Percentiles rank a stretch among this genome's conserved stretches.
Evolutionary conservation across 2,888 invertebrate genomes (phyloP).

Genomic region (Chrysina gloriosa): DNA sequence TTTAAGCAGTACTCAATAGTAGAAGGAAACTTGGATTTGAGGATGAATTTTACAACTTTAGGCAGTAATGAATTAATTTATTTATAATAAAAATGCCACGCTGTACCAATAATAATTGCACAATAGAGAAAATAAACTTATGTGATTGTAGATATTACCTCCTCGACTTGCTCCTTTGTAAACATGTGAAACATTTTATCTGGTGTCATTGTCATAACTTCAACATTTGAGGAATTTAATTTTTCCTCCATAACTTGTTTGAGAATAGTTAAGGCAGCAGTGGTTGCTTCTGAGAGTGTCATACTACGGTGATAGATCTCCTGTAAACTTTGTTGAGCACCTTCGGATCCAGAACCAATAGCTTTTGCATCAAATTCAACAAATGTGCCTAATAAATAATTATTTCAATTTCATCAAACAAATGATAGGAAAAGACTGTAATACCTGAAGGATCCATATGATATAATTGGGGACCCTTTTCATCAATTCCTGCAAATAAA

Average conservation of each 20-base stretch:
- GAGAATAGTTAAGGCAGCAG: slow-evolving; percentile 89
- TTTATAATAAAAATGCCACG: slow-evolving; percentile 33
- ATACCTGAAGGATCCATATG: slow-evolving; percentile 98
- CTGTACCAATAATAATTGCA: slow-evolving; percentile 26
- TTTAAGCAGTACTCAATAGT: not conserved
- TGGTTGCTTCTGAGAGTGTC: slow-evolving; percentile 93
- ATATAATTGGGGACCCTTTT: slow-evolving; percentile 93
- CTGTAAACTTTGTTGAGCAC: slow-evolving; percentile 94
- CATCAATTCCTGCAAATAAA: slow-evolving; percentile 95
- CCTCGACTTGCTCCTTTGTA: slow-evolving; percentile 89
- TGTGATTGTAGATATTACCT: slow-evolving; percentile 74
- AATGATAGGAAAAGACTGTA: not conserved
- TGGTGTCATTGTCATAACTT: slow-evolving; percentile 94
- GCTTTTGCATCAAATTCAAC: slow-evolving; percentile 99
- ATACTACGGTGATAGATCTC: slow-evolving; percentile 85
- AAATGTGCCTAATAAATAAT: slow-evolving; percentile 97
- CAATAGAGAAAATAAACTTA: slow-evolving; percentile 24
- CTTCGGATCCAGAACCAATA: slow-evolving; percentile 99
- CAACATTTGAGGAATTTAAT: slow-evolving; percentile 95
- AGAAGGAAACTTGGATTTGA: not conserved
- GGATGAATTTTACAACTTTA: not conserved
- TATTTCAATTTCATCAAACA: no score
- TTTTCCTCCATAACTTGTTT: slow-evolving; percentile 99
- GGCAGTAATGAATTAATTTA: slow-evolving; percentile 24
- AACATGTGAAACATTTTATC: slow-evolving; percentile 89